These are phyloP conservation scores for Erinaceus europaeus DNA, from an alignment of 2,113 vertebrate genomes.

Conservation along the genomic window DNA sequence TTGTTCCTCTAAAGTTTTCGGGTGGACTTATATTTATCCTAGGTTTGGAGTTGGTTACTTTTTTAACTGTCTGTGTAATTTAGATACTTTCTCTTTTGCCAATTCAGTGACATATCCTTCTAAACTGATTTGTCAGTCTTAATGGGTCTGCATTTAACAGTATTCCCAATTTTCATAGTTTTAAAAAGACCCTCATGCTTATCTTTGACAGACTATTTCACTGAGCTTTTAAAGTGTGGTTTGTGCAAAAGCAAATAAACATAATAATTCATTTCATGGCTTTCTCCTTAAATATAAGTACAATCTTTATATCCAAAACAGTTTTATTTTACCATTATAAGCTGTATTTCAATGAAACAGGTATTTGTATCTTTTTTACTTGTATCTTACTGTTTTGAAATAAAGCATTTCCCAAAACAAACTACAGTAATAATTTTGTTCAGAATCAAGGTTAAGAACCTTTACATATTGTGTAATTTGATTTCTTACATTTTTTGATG, in stretches of 20 bases:
- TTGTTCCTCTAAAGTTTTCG: constrained; percentile 31
- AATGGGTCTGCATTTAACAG: not conserved
- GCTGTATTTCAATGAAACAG: not conserved
- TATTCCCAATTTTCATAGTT: constrained; percentile 5
- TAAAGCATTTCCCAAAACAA: not conserved
- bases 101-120: constrained; percentile 7
- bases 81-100: constrained; percentile 26
- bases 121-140: constrained; percentile 5
- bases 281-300: not conserved
- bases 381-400: not conserved
- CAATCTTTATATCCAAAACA: not conserved
- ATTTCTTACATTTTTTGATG: not conserved
- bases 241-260: not conserved
- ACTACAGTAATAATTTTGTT: not conserved
- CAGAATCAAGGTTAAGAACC: not conserved
- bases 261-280: not conserved
- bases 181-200: not conserved
- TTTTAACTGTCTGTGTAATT: constrained; percentile 40
- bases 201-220: not conserved
- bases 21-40: constrained; percentile 34
- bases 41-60: constrained; percentile 28
- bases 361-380: not conserved
- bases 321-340: not conserved
- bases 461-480: not conserved
- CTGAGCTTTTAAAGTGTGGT: not conserved